phyloP scores from a whole-genome alignment of 2,113 vertebrate species.

The Neolamprologus toae region DNA sequence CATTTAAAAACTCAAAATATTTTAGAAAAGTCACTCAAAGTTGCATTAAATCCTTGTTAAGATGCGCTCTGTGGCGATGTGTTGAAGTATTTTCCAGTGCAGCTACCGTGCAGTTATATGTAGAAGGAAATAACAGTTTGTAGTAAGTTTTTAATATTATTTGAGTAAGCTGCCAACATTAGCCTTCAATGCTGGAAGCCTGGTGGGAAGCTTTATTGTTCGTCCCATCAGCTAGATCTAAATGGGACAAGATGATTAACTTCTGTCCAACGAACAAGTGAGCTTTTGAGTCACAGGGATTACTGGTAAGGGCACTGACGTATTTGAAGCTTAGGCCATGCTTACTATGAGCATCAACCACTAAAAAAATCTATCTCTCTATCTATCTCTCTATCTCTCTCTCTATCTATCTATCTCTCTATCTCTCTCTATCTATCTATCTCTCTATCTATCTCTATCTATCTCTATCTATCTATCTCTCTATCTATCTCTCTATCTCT shows the following conservation, averaged over 20 bases:
- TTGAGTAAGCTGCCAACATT: background rate
- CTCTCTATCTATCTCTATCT: too few species aligned
- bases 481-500: too few species aligned
- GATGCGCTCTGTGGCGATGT: background rate
- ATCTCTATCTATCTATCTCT: too few species aligned
- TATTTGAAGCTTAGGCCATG: background rate
- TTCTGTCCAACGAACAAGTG: background rate
- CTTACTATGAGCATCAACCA: background rate
- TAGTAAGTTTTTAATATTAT: background rate
- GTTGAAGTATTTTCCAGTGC: background rate
- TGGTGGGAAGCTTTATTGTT: background rate
- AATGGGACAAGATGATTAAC: background rate
- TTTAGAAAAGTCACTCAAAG: background rate
- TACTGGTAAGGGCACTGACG: background rate
- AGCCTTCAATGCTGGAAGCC: background rate
- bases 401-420: too few species aligned
- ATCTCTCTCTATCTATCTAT: too few species aligned
- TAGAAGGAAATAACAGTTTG: background rate
- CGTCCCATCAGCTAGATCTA: background rate
- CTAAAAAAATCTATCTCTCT: background rate
- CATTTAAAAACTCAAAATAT: background rate
- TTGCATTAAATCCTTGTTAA: background rate
- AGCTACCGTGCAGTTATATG: background rate
- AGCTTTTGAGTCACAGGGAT: background rate
- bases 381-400: rapidly evolving